Evolutionary conservation across 1,140 invertebrate species (phyloP).

Genomic region (Lepidurus arcticus): DNA sequence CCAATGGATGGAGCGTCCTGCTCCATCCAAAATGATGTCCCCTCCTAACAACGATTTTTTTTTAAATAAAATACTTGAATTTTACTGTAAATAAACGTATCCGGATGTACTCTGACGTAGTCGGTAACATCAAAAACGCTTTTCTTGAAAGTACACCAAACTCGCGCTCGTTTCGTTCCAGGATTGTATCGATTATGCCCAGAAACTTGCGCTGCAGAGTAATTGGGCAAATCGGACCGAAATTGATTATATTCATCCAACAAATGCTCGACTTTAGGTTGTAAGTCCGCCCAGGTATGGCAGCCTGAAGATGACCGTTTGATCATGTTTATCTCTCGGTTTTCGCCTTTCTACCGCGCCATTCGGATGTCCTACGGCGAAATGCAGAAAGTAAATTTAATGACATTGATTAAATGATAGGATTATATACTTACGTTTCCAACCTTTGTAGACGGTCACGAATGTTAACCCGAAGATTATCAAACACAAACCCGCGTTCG

Average conservation of each 20-base stretch:
- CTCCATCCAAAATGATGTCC: slow-evolving; percentile 52
- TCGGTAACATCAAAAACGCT: slow-evolving; percentile 57
- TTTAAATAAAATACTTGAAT: not conserved
- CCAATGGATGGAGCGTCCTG: no score
- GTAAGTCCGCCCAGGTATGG: not conserved
- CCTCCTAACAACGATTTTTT: slow-evolving; percentile 42
- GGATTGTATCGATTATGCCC: slow-evolving; percentile 47
- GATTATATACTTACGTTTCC: not conserved
- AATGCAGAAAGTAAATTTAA: no score
- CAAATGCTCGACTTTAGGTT: not conserved
- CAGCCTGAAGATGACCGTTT: not conserved
- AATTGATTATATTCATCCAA: not conserved
- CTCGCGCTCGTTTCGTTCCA: slow-evolving; percentile 34
- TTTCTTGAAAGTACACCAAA: slow-evolving; percentile 53
- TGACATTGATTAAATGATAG: no score
- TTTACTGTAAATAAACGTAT: not conserved
- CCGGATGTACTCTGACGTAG: slow-evolving; percentile 51
- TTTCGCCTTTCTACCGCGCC: no score
- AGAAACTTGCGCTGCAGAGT: slow-evolving; percentile 46
- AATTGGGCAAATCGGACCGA: slow-evolving; percentile 44
- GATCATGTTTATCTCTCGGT: no score
- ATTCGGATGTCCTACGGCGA: no score
- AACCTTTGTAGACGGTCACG: not conserved
- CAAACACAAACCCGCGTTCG: not conserved
- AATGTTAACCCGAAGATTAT: not conserved